Conservation (phyloP, 2,797 vertebrate species). For the Gadopsis marmoratus region DNA sequence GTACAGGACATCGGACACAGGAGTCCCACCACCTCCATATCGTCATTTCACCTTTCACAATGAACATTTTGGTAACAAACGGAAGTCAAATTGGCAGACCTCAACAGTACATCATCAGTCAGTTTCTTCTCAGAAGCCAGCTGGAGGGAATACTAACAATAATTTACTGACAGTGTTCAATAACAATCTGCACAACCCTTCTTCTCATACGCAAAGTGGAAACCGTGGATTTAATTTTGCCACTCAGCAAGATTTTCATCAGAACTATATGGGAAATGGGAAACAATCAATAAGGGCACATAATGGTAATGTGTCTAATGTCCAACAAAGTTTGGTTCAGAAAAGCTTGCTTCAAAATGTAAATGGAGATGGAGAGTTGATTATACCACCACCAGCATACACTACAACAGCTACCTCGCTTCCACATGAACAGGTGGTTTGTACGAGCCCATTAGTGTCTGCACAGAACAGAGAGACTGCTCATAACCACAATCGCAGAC, state of each 20-base stretch:
- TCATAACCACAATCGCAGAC: slow-evolving; percentile 12
- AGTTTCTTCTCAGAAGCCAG: not conserved
- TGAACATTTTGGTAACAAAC: not conserved
- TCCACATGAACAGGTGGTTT: not conserved
- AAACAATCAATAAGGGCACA: no score
- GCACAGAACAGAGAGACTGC: not conserved
- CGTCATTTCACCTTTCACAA: not conserved
- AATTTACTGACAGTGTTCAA: rapidly evolving
- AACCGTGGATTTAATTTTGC: not conserved
- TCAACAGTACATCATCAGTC: slow-evolving; percentile 17
- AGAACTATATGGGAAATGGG: not conserved
- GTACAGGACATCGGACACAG: not conserved
- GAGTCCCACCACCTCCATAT: not conserved
- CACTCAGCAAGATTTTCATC: slow-evolving; percentile 3
- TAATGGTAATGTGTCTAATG: not conserved
- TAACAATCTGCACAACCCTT: not conserved
- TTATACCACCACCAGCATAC: not conserved
- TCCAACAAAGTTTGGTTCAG: rapidly evolving
- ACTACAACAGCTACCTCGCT: not conserved
- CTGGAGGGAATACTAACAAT: not conserved
- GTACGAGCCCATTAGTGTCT: not conserved
- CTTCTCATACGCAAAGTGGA: not conserved
- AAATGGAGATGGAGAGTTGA: not conserved
- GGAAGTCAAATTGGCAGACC: slow-evolving; percentile 16
- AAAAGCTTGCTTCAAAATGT: not conserved